Evolutionary conservation across 2,797 vertebrate genomes (phyloP).

Genomic region (Gobionotothen gibberifrons): DNA sequence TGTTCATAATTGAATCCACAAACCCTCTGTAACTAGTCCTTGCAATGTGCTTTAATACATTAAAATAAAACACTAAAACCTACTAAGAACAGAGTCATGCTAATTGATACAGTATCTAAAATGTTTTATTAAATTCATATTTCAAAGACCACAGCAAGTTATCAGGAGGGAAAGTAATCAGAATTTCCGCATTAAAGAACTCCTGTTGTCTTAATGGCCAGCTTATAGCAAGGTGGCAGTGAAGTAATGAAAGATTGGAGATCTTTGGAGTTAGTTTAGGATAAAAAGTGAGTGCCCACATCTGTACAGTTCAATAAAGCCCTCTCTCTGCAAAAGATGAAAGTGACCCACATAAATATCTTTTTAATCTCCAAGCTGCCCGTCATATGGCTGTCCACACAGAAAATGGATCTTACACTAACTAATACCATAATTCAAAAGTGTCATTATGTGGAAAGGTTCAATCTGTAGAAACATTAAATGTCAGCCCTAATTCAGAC

Average conservation of each 20-base stretch:
- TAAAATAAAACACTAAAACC: not conserved
- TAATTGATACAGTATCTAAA: not conserved
- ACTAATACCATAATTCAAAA: not conserved
- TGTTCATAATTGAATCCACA: no score
- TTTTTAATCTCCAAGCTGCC: not conserved
- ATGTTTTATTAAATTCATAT: constrained; percentile 39
- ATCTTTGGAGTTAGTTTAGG: constrained; percentile 31
- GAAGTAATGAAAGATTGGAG: not conserved
- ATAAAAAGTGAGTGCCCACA: not conserved
- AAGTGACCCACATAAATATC: constrained; percentile 1
- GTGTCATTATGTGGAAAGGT: constrained; percentile 36
- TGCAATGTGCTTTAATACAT: no score
- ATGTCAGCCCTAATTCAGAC: constrained; percentile 57
- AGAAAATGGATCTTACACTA: constrained; percentile 3
- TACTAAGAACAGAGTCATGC: not conserved
- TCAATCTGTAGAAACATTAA: constrained; percentile 16
- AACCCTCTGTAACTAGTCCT: no score
- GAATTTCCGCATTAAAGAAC: not conserved
- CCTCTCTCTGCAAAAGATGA: not conserved
- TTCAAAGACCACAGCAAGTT: not conserved
- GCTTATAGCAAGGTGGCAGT: not conserved
- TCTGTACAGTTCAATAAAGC: not conserved
- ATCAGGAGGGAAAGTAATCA: no score
- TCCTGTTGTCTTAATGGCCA: not conserved
- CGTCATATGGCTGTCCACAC: not conserved